phyloP scores from a whole-genome alignment of 2,888 invertebrate genomes.

The Leptinotarsa haldemani region DNA sequence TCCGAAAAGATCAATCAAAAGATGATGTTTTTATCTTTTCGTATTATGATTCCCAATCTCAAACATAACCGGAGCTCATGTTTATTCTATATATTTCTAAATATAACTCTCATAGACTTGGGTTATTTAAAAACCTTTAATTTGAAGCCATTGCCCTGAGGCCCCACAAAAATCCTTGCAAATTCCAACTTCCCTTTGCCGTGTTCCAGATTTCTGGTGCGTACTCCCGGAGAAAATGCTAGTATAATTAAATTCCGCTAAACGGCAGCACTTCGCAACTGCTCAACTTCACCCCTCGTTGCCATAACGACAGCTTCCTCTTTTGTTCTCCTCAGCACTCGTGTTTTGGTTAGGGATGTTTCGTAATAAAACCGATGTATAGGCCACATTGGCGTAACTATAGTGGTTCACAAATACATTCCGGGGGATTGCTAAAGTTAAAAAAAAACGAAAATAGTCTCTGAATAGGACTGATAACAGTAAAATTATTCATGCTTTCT shows the following conservation, averaged over 20 bases:
- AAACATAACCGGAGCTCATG: too few species aligned
- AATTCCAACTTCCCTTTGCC: neutral
- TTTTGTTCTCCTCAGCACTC: conserved; percentile 62
- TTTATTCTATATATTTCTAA: too few species aligned
- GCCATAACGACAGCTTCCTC: conserved; percentile 63
- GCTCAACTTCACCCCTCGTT: conserved; percentile 54
- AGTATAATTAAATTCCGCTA: conserved; percentile 43
- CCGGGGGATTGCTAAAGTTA: neutral
- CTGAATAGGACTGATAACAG: too few species aligned
- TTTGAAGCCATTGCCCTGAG: neutral
- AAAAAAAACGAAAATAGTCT: neutral
- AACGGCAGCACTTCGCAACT: conserved; percentile 54
- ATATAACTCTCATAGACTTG: too few species aligned
- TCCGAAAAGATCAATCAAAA: too few species aligned
- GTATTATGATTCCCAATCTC: too few species aligned
- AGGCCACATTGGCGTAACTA: conserved; percentile 35
- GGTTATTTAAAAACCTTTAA: neutral
- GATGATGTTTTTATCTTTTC: too few species aligned
- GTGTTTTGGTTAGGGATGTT: conserved; percentile 51
- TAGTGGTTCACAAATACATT: neutral
- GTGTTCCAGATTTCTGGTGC: neutral
- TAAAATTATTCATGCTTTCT: too few species aligned
- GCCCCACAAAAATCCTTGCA: neutral
- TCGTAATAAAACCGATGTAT: conserved; percentile 49
- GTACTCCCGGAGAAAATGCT: conserved; percentile 11